These are phyloP conservation scores for Oreortyx pictus DNA, from an alignment of 2,797 vertebrate genomes.

Conservation along the genomic window DNA sequence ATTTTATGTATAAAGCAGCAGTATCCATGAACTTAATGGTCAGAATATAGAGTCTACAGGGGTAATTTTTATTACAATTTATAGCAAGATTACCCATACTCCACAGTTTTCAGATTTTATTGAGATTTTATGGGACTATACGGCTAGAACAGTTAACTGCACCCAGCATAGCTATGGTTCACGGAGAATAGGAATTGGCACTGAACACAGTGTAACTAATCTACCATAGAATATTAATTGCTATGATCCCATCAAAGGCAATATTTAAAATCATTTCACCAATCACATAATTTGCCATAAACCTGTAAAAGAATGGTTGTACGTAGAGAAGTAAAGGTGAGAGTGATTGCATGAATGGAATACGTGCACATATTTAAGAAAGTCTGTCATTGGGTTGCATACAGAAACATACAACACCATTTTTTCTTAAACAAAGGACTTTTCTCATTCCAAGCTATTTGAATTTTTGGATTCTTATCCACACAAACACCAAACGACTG, in stretches of 20 bases:
- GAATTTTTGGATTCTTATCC: conserved; percentile 7
- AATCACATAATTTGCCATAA: conserved; percentile 62
- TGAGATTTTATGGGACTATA: conserved; percentile 76
- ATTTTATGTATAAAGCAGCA: conserved; percentile 83
- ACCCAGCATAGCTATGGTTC: conserved; percentile 42
- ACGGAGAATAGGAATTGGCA: conserved; percentile 45
- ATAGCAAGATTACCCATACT: conserved; percentile 78
- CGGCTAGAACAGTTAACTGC: conserved; percentile 64
- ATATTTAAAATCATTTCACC: conserved; percentile 62
- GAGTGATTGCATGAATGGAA: background rate
- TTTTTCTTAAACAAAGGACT: conserved; percentile 11
- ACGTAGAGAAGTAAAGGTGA: background rate
- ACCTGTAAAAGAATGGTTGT: conserved; percentile 16
- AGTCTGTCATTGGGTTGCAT: background rate
- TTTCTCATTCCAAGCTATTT: conserved; percentile 41
- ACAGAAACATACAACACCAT: background rate
- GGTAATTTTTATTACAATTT: conserved; percentile 83
- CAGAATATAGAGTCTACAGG: conserved; percentile 78
- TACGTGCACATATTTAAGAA: conserved; percentile 17
- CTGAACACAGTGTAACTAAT: conserved; percentile 52
- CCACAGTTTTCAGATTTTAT: conserved; percentile 79
- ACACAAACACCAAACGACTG: background rate
- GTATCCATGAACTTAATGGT: conserved; percentile 80
- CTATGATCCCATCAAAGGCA: conserved; percentile 63
- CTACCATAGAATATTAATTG: conserved; percentile 74